Conservation (phyloP, 2,113 vertebrate genomes). For the Passer montanus region DNA sequence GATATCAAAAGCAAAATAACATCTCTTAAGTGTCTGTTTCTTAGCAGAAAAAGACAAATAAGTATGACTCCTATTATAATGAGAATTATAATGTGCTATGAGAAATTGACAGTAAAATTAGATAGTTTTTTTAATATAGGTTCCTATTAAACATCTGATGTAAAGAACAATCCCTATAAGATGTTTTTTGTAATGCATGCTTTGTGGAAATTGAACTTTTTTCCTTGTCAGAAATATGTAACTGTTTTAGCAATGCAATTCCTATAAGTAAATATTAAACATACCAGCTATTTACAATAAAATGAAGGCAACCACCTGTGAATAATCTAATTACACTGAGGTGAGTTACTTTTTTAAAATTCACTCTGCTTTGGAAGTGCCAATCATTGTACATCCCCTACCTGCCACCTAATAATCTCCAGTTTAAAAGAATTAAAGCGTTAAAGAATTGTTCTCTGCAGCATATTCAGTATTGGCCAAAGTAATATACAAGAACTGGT, state of each 20-base stretch:
- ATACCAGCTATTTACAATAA: neutral
- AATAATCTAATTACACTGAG: neutral
- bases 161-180: neutral
- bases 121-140: neutral
- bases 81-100: neutral
- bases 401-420: neutral
- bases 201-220: neutral
- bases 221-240: neutral
- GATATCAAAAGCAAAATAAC: neutral
- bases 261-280: neutral
- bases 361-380: neutral
- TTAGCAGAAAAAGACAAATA: neutral
- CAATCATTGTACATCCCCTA: neutral
- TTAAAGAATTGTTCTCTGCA: neutral
- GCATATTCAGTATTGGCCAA: neutral
- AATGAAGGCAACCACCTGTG: neutral
- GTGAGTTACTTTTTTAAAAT: neutral
- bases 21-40: neutral
- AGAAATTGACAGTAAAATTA: neutral
- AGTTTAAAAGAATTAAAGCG: neutral
- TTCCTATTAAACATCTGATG: neutral
- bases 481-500: neutral
- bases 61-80: neutral
- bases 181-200: neutral
- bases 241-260: neutral